Base-by-base conservation (phyloP, 2,113 vertebrate genomes). In the Butorides virescens region DNA sequence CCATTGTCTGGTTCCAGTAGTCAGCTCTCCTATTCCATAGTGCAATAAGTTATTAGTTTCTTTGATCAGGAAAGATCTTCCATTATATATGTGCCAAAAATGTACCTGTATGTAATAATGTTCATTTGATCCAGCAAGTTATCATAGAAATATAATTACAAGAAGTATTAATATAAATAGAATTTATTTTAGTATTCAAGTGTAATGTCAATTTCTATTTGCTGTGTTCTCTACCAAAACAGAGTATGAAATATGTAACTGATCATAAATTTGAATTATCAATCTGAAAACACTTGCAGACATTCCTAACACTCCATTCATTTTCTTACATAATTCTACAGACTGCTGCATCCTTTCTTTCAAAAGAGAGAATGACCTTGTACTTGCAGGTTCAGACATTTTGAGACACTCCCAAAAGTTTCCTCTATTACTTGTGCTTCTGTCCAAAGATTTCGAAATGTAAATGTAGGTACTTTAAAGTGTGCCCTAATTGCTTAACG, bases 391-490 rank as follows among this genome's bases (percentile, higher is more conserved):
- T 22, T 92, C 26, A 74, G 46, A 46, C 12, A 15, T 46, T 88
- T 63, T 86, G 52, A 89, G 52, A 75, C 68, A 79, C 62, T 61
- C 68, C 36, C 44, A 18, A 46, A 91, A 91, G 9, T 67, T 88
- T 71, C 47, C 34, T 88, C 39, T 74, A 79, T 86, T 20, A 29
- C 42, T 59, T 83, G 29, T 16, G 9, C 53, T 94, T 73, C 68
- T 73, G 37, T 59, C 44, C 25, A 17, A 81, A 88, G 49, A 73
- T 74, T 93, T 95, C 65, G 88, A 68, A 92, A 93, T 75, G 42
- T 56, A 92, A 92, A 94, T 74, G 16, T 52, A 93, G 46, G 37
- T 93, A n/a, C 67, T 86, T 94, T 83, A 86, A 77, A 86, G 29
- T 36, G 11, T 47, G 63, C 39, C 55, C 88, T 93, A 67, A 94